A percentile compares a stretch with the other conserved stretches of the same genome.
Conservation (phyloP, 1,140 invertebrate species). For the Amphibalanus amphitrite region DNA sequence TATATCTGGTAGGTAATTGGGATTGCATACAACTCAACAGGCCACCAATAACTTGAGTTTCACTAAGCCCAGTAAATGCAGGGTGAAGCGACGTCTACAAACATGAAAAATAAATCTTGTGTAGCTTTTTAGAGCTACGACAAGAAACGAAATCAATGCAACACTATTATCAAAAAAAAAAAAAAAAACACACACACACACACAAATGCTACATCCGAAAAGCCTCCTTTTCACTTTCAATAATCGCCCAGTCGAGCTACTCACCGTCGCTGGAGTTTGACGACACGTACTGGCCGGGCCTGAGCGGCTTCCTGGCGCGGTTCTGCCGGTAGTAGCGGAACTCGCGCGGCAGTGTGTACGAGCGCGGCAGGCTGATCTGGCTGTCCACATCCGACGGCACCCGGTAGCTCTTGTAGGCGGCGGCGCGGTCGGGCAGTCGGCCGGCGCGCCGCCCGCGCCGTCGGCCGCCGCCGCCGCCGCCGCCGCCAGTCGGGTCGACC, state of each 20-base stretch:
- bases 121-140: neutral
- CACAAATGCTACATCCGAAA: too few species aligned
- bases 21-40: too few species aligned
- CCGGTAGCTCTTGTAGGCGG: slow-evolving; percentile 33
- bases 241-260: neutral
- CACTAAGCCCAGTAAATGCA: too few species aligned
- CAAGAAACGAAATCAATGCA: neutral
- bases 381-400: slow-evolving; percentile 52
- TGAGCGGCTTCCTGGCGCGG: slow-evolving; percentile 32
- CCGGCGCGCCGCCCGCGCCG: slow-evolving; percentile 13
- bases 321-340: slow-evolving; percentile 58
- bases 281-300: slow-evolving; percentile 46
- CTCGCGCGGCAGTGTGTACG: slow-evolving; percentile 63
- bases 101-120: neutral
- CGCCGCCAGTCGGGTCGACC: slow-evolving; percentile 17
- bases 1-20: too few species aligned
- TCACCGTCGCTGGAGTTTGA: slow-evolving; percentile 69
- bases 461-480: slow-evolving; percentile 12
- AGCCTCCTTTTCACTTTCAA: too few species aligned
- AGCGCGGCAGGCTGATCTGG: slow-evolving; percentile 56
- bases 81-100: neutral
- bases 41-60: too few species aligned
- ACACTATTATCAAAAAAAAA: neutral
- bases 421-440: slow-evolving; percentile 20
- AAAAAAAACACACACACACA: too few species aligned